Evolutionary conservation across 2,888 invertebrate species (phyloP).

Genomic region (Furcula furcula): DNA sequence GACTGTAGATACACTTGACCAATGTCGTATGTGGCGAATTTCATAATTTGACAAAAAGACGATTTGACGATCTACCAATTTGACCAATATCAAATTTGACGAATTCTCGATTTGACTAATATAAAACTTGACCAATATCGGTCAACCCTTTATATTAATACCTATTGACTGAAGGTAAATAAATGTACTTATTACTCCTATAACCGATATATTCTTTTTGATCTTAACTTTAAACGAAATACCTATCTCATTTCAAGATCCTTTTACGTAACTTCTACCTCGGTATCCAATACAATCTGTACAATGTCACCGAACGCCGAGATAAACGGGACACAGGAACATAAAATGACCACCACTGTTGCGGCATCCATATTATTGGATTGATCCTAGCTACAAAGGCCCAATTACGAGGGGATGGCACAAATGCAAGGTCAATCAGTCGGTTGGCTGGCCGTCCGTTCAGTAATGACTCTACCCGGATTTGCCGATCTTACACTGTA

Average conservation of each 20-base stretch:
- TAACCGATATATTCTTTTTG: no score
- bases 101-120: no score
- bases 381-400: constrained; percentile 66
- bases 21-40: no score
- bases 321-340: constrained; percentile 38
- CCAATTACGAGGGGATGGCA: constrained; percentile 63
- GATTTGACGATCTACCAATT: no score
- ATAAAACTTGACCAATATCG: no score
- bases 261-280: background rate
- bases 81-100: no score
- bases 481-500: constrained; percentile 17
- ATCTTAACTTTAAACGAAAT: no score
- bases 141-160: no score
- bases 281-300: constrained; percentile 3
- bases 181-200: no score
- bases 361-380: constrained; percentile 54
- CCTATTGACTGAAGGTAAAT: no score
- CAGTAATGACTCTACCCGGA: constrained; percentile 34
- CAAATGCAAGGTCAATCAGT: constrained; percentile 62
- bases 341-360: constrained; percentile 46
- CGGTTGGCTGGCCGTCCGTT: constrained; percentile 23
- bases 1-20: no score
- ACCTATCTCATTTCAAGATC: background rate
- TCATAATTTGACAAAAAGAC: no score
- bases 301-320: constrained; percentile 23